phyloP scores from a whole-genome alignment of 2,797 vertebrate genomes.

The Synaphobranchus kaupii region DNA sequence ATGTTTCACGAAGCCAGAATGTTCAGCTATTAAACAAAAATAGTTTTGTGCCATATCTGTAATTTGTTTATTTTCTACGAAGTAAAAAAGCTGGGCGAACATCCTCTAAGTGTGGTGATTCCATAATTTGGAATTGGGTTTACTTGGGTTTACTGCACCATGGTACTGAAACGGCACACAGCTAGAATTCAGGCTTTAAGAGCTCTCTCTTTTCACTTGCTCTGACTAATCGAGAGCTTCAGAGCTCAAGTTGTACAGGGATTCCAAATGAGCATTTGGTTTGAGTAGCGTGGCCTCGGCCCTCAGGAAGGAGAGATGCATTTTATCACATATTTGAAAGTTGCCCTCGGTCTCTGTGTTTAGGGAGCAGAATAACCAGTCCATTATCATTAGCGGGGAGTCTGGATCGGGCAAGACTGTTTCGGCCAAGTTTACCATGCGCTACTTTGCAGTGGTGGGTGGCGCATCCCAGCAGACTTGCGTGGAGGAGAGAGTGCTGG shows the following conservation, averaged over 20 bases:
- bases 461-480: conserved; percentile 74
- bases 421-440: conserved; percentile 78
- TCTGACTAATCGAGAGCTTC: not conserved
- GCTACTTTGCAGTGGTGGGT: conserved; percentile 77
- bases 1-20: no score
- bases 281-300: not conserved
- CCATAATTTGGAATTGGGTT: no score
- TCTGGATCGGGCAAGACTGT: conserved; percentile 77
- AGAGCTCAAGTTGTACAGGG: not conserved
- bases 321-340: not conserved
- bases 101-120: no score
- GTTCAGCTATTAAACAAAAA: no score
- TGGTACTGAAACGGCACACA: not conserved
- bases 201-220: not conserved
- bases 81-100: no score
- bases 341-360: not conserved
- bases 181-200: not conserved
- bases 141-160: not conserved
- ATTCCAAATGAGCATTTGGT: not conserved
- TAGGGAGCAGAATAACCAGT: conserved; percentile 81
- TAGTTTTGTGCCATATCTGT: no score
- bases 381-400: conserved; percentile 82
- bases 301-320: not conserved
- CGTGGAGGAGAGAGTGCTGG: conserved; percentile 79
- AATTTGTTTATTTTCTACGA: no score